A percentile compares a stretch with the other conserved stretches of the same genome.
phyloP scores from a whole-genome alignment of 2,888 invertebrate genomes.

The Junonia oenone region DNA sequence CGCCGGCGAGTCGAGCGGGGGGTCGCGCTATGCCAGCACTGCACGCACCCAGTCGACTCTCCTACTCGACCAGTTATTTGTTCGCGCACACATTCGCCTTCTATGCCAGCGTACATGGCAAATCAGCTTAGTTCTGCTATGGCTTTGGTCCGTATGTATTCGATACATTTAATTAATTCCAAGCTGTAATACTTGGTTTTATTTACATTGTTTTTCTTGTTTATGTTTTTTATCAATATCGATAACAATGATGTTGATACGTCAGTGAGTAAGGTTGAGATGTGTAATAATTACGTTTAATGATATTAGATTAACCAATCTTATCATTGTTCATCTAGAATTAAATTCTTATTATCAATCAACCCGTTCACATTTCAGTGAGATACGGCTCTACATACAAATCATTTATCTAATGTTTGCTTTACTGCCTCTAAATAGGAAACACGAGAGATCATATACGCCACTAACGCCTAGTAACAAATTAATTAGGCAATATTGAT shows the following conservation, averaged over 20 bases:
- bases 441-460: slow-evolving; percentile 22
- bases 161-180: slow-evolving; percentile 21
- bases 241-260: neutral
- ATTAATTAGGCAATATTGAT: slow-evolving; percentile 66
- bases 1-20: slow-evolving; percentile 55
- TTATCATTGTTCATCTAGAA: neutral
- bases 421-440: slow-evolving; percentile 3
- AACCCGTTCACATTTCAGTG: neutral
- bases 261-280: neutral
- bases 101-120: slow-evolving; percentile 29
- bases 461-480: slow-evolving; percentile 34
- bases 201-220: slow-evolving; percentile 4
- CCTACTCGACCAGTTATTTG: slow-evolving; percentile 60
- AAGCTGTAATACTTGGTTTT: neutral
- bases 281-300: neutral
- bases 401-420: neutral
- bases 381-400: neutral
- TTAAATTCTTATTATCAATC: neutral
- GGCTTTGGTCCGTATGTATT: slow-evolving; percentile 28
- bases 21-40: slow-evolving; percentile 56
- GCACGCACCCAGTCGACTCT: slow-evolving; percentile 60
- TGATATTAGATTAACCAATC: neutral
- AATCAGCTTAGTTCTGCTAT: slow-evolving; percentile 36
- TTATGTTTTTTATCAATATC: neutral
- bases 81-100: slow-evolving; percentile 31